Evolutionary conservation across 2,113 vertebrate species (phyloP), one percentile per base, ranked within the genome.

Genomic region (Lipophrys pholis): DNA sequence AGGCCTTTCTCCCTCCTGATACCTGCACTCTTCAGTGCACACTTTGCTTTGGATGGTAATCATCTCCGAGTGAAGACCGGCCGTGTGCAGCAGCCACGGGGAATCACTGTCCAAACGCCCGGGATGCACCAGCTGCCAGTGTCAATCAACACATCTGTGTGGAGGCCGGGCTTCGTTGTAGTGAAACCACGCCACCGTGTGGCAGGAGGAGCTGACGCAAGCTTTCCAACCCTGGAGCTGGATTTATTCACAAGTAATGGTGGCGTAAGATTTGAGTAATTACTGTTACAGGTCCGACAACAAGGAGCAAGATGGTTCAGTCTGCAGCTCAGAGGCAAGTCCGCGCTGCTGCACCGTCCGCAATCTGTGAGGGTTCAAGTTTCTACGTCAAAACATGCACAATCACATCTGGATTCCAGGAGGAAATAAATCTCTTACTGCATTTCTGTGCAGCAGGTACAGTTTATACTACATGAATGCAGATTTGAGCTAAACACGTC

Each of bases 111-210:
- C 69, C 87, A 78, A 30, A 49, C 68, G 81, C 80, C 80, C 16
- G 42, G 69, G 50, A 64, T 78, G 46, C 80, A 78, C 76, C 82
- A 70, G 59, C 84, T 86, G 80, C 75, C 68, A 60, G 16, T 11
- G 6, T 76, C 73, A 72, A 67, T 85, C 84, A 82, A 48, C 0
- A 0, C 8, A 35, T n/a, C 54, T 35, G 58, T 55, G 66, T 54
- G 42, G 55, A 39, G 73, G 73, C 53, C 40, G 15, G 42, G n/a
- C 12, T 48, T 30, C 59, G 63, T 7, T 45, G 62, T 17, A 53
- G 80, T 65, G 76, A 87, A 88, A 88, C 69, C 61, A 66, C 52
- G 86, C 89, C 88, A 78, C 87, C 86, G 43, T 70, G 84, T 89
- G 87, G 84, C 73, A 12, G 53, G 49, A 75, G 49, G 17, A 10